Evolutionary conservation across 2,113 vertebrate species (phyloP).

Genomic region (Phodopus roborovskii): DNA sequence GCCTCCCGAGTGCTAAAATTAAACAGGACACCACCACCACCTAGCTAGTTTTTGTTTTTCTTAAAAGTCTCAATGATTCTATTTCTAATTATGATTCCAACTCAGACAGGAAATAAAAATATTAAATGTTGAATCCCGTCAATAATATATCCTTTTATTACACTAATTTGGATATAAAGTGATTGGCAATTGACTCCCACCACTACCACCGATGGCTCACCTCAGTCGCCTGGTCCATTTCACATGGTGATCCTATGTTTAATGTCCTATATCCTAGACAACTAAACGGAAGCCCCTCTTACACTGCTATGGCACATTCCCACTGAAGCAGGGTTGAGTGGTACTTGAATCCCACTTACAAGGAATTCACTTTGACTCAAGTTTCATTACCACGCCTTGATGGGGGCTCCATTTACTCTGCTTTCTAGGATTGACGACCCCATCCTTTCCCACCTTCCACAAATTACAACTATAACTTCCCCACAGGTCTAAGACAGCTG

Average conservation of each 20-base stretch:
- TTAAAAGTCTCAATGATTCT: slow-evolving; percentile 39
- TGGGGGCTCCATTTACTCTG: neutral
- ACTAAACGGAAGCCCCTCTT: neutral
- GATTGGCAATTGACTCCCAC: neutral
- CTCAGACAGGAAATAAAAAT: slow-evolving; percentile 36
- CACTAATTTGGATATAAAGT: neutral
- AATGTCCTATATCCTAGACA: neutral
- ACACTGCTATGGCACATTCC: neutral
- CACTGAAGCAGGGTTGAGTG: neutral
- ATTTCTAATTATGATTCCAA: slow-evolving; percentile 14
- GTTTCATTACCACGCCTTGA: neutral
- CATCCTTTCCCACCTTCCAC: neutral
- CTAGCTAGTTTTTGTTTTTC: neutral
- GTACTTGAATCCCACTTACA: neutral
- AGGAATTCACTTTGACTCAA: slow-evolving; percentile 4
- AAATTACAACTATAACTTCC: neutral
- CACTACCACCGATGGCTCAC: neutral
- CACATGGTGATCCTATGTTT: neutral
- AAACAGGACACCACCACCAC: no score
- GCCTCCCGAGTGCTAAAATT: no score
- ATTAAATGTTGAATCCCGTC: slow-evolving; percentile 7
- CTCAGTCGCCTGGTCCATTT: neutral
- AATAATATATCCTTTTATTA: neutral
- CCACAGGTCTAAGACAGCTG: neutral
- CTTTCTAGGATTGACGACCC: neutral